These are phyloP conservation scores for Thunnus albacares DNA, from an alignment of 2,797 vertebrate genomes.

Conservation along the genomic window DNA sequence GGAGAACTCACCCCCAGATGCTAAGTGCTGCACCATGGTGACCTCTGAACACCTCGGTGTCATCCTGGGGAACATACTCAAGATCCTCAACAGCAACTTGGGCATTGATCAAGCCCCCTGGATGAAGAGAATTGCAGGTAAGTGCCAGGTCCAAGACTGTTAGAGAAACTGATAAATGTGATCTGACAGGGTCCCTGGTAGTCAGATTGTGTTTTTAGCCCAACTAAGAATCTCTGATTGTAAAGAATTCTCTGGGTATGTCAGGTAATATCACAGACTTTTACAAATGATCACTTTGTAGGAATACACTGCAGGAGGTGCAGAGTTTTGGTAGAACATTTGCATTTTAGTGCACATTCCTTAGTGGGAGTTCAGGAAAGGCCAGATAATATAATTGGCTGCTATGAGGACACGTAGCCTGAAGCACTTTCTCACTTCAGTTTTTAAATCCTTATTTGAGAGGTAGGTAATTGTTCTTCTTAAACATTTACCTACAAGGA, in stretches of 20 bases:
- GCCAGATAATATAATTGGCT: slow-evolving; percentile 28
- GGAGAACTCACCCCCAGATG: slow-evolving; percentile 87
- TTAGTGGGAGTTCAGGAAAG: slow-evolving; percentile 24
- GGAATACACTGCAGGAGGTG: background rate
- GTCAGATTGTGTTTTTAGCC: background rate
- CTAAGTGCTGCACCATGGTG: slow-evolving; percentile 92
- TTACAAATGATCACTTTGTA: background rate
- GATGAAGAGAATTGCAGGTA: slow-evolving; percentile 99
- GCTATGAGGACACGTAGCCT: background rate
- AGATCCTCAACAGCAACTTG: slow-evolving; percentile 98
- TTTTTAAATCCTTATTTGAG: slow-evolving; percentile 5
- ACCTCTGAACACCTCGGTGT: slow-evolving; percentile 96
- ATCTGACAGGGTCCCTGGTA: background rate
- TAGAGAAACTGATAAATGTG: background rate
- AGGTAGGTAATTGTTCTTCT: background rate
- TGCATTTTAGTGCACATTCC: slow-evolving; percentile 8
- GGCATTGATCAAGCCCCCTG: slow-evolving; percentile 97
- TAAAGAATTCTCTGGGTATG: background rate
- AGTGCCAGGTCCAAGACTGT: background rate
- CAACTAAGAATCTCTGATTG: background rate
- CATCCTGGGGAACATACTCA: slow-evolving; percentile 96
- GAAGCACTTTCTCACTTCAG: background rate
- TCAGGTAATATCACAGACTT: background rate
- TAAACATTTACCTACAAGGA: background rate
- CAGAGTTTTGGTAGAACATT: slow-evolving; percentile 3